These are phyloP conservation scores for Oenanthe melanoleuca DNA, from an alignment of 2,113 vertebrate species.

Conservation along the genomic window DNA sequence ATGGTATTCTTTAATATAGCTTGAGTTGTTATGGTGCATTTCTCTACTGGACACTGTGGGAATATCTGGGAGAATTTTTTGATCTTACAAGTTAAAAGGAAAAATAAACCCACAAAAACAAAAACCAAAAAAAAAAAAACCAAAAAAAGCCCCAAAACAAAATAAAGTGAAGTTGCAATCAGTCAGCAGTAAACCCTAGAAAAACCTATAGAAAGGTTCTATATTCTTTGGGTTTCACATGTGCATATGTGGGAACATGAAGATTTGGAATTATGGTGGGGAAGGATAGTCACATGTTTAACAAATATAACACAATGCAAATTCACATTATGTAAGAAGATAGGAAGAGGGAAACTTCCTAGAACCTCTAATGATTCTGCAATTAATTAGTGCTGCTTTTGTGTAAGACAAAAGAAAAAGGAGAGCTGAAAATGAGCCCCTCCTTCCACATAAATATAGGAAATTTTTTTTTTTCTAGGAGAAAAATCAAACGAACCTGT, in stretches of 20 bases:
- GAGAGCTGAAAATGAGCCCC: not conserved
- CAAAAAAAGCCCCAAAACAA: too few species aligned
- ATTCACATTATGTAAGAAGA: not conserved
- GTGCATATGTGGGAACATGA: fast-evolving
- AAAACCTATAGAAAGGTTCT: not conserved
- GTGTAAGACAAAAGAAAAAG: not conserved
- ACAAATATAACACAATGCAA: not conserved
- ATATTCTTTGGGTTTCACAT: not conserved
- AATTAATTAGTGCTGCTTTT: not conserved
- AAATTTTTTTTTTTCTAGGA: not conserved
- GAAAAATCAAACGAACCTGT: not conserved
- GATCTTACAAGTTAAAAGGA: not conserved
- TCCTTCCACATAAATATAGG: not conserved
- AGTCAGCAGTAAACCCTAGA: not conserved
- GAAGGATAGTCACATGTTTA: not conserved
- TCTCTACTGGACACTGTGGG: not conserved
- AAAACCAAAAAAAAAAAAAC: too few species aligned
- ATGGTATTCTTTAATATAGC: not conserved
- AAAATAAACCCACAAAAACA: not conserved
- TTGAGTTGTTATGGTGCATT: not conserved
- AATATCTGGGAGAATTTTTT: not conserved
- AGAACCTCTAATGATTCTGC: not conserved
- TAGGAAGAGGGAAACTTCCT: not conserved
- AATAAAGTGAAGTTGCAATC: not conserved
- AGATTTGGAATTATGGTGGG: not conserved